phyloP scores from a whole-genome alignment of 2,113 vertebrate species.

The Rhinopomastus cyanomelas region DNA sequence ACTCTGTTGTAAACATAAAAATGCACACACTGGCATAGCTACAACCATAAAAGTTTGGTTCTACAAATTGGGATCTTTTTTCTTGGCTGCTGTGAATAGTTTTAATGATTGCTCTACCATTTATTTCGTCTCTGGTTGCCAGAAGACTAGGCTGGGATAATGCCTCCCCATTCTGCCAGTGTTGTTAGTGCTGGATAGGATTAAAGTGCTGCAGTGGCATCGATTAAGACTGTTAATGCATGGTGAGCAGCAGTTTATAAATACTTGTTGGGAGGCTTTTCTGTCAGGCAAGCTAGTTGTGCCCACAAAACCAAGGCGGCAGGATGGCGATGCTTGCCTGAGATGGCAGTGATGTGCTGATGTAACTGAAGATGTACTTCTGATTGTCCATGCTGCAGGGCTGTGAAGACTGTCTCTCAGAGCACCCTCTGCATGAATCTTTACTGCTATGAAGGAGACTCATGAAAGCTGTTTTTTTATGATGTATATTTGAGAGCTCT shows the following conservation, averaged over 20 bases:
- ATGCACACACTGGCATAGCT: background rate
- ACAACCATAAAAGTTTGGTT: background rate
- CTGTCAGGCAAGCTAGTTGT: background rate
- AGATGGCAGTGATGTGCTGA: background rate
- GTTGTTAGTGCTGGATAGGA: background rate
- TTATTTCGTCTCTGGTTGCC: background rate
- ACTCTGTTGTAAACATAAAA: background rate
- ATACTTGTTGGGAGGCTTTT: background rate
- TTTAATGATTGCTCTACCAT: background rate
- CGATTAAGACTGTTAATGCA: background rate
- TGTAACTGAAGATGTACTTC: background rate
- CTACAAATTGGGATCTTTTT: background rate
- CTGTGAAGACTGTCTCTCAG: background rate
- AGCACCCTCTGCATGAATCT: background rate
- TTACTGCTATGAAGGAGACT: background rate
- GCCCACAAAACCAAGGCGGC: background rate
- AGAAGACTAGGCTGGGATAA: background rate
- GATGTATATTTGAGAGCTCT: background rate
- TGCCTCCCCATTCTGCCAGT: background rate
- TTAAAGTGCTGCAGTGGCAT: background rate
- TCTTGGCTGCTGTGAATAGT: background rate
- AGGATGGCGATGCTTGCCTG: background rate
- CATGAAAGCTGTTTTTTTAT: background rate
- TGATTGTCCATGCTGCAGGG: background rate
- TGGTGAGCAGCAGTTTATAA: background rate